These are phyloP conservation scores for Glaucomys volans DNA, from an alignment of 2,113 vertebrate species.

Conservation along the genomic window DNA sequence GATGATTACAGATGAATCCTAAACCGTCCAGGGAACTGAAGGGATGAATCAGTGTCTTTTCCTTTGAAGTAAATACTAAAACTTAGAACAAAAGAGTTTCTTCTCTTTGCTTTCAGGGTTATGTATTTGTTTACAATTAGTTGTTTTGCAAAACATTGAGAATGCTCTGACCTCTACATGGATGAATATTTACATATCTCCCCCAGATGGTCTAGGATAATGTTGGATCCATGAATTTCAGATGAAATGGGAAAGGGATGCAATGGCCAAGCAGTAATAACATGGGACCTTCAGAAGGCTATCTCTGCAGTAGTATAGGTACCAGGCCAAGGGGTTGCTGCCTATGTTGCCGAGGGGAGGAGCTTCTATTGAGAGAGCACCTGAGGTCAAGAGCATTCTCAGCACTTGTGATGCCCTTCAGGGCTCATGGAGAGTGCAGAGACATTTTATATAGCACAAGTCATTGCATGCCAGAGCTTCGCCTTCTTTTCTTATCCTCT, in stretches of 20 bases:
- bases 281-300: background rate
- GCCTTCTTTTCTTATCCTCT: background rate
- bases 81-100: background rate
- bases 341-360: background rate
- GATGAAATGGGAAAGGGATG: background rate
- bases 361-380: background rate
- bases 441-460: background rate
- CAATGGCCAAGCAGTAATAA: background rate
- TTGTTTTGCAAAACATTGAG: background rate
- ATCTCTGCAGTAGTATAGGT: no score
- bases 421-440: background rate
- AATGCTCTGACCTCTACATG: background rate
- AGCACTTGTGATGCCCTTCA: background rate
- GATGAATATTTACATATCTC: background rate
- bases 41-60: background rate
- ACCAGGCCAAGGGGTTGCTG: background rate
- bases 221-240: background rate
- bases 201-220: background rate
- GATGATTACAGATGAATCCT: background rate
- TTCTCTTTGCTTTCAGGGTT: background rate
- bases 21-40: background rate
- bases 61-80: background rate
- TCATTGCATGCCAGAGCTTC: background rate
- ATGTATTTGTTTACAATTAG: slow-evolving; percentile 6
- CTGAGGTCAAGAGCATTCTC: background rate